phyloP scores from a whole-genome alignment of 1,140 invertebrate genomes.

The Araneus ventricosus region DNA sequence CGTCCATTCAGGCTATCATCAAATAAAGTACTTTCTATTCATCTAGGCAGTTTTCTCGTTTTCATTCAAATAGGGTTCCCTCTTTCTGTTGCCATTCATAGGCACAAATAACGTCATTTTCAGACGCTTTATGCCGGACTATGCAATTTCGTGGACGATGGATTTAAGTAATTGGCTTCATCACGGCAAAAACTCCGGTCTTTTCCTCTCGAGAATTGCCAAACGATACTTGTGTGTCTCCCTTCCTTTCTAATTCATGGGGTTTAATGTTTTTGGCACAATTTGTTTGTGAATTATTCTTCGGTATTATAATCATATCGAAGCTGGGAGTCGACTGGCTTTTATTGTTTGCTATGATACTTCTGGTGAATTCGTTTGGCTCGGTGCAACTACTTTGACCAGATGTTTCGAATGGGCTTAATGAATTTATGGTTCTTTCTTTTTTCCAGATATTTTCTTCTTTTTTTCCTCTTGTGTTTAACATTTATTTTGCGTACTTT shows the following conservation, averaged over 20 bases:
- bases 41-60: slow-evolving; percentile 1
- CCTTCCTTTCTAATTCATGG: not conserved
- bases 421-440: not conserved
- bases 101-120: slow-evolving; percentile 17
- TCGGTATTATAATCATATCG: not conserved
- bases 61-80: not conserved
- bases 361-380: not conserved
- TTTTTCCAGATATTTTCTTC: no score
- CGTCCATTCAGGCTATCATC: not conserved
- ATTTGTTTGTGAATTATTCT: not conserved
- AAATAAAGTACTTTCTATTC: slow-evolving; percentile 27
- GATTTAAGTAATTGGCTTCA: slow-evolving; percentile 17
- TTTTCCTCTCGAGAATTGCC: not conserved
- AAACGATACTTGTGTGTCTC: not conserved
- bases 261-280: not conserved
- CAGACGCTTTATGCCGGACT: slow-evolving; percentile 19
- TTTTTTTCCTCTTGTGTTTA: no score
- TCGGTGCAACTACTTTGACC: not conserved
- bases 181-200: not conserved
- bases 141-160: slow-evolving; percentile 14
- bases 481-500: no score
- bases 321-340: no score
- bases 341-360: not conserved
- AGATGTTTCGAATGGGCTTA: not conserved
- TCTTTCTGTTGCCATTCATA: not conserved